Percentiles rank a stretch among this genome's conserved stretches.
Evolutionary conservation across 53 echinoderm and acorn worm genomes (phyloP).

Genomic region (Stichopus horrens): DNA sequence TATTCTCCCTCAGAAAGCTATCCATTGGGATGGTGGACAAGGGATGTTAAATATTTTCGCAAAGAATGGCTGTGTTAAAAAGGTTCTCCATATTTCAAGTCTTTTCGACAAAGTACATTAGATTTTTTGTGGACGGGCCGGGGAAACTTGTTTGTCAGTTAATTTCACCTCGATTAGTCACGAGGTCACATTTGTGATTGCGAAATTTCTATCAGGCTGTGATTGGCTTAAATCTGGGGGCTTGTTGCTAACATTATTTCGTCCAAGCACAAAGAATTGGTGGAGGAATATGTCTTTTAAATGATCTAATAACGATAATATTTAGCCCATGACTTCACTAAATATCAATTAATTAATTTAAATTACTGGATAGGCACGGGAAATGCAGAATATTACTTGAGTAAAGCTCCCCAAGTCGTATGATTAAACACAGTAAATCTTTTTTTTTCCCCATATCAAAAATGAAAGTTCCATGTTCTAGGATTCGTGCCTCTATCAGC

Average conservation of each 20-base stretch:
- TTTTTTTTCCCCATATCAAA: background rate
- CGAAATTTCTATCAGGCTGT: constrained; percentile 12
- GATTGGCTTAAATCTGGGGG: constrained; percentile 30
- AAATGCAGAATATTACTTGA: no score
- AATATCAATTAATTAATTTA: background rate
- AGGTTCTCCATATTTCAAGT: no score
- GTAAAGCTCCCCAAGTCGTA: no score
- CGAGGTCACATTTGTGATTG: constrained; percentile 30
- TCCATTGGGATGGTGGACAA: no score
- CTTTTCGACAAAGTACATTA: no score
- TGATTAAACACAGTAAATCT: no score
- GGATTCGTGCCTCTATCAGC: background rate
- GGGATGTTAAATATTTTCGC: no score
- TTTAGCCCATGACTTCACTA: background rate
- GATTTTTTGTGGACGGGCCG: no score
- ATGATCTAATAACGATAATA: background rate
- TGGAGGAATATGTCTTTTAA: background rate
- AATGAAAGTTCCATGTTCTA: background rate
- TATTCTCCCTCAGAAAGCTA: background rate
- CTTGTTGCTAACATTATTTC: constrained; percentile 20
- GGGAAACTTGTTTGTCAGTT: background rate
- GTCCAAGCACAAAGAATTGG: background rate
- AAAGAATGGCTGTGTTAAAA: no score
- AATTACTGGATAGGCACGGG: no score
- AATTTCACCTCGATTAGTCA: constrained; percentile 8